phyloP scores from a whole-genome alignment of 2,113 vertebrate genomes.

The Genyomyrus donnyi region DNA sequence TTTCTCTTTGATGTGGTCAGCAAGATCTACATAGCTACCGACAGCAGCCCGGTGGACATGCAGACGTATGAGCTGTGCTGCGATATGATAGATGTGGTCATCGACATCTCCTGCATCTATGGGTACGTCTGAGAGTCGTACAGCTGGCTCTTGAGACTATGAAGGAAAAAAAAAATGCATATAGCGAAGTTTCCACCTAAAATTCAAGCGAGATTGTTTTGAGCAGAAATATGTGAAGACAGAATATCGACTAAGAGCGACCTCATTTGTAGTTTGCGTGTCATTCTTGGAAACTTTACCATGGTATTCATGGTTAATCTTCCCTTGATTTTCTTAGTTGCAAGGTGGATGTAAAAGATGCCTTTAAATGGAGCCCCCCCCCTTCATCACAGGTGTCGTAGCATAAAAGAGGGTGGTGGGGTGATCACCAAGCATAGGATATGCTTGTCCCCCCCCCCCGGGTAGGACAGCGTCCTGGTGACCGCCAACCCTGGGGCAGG shows the following conservation, averaged over 20 bases:
- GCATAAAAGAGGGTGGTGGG: neutral
- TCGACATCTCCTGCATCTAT: constrained; percentile 81
- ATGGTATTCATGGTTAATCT: neutral
- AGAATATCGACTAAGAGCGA: neutral
- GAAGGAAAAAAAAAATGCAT: neutral
- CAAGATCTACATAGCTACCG: constrained; percentile 83
- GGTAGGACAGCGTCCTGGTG: neutral
- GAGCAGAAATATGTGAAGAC: neutral
- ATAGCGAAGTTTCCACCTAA: neutral
- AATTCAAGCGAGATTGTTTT: neutral
- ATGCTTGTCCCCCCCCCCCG: neutral
- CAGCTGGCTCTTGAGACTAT: neutral
- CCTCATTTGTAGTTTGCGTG: neutral
- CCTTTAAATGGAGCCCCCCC: neutral
- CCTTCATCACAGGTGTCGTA: neutral
- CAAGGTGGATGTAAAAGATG: too few species aligned
- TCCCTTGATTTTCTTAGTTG: neutral
- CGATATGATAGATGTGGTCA: constrained; percentile 83
- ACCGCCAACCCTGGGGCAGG: neutral
- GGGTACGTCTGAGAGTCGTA: constrained; percentile 55
- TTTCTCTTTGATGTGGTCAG: constrained; percentile 85
- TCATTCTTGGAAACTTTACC: neutral
- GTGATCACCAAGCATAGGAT: neutral
- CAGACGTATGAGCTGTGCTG: constrained; percentile 68
- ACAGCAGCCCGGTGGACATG: constrained; percentile 81